A percentile compares a stretch with the other conserved stretches of the same genome.
These are phyloP conservation scores for Hepsetus odoe DNA, from an alignment of 2,113 vertebrate genomes.

Conservation along the genomic window DNA sequence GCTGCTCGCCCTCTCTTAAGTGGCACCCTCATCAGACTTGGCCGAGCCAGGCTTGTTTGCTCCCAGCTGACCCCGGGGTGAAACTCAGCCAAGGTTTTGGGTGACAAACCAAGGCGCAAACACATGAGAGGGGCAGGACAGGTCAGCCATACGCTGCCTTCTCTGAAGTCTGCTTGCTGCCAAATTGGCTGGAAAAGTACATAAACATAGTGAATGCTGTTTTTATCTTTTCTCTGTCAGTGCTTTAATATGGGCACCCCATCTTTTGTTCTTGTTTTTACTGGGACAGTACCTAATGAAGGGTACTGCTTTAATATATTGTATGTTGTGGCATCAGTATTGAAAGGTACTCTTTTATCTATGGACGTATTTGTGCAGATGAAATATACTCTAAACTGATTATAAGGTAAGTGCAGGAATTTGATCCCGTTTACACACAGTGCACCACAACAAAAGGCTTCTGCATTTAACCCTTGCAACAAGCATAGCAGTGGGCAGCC, in stretches of 20 bases:
- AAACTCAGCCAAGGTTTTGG: conserved; percentile 58
- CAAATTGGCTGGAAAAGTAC: conserved; percentile 55
- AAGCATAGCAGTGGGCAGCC: too few species aligned
- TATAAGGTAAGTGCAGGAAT: too few species aligned
- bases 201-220: conserved; percentile 40
- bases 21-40: conserved; percentile 46
- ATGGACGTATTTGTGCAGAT: too few species aligned
- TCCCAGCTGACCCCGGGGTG: conserved; percentile 55
- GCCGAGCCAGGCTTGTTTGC: conserved; percentile 51
- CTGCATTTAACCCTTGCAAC: too few species aligned
- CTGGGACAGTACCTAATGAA: background rate
- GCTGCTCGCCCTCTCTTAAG: conserved; percentile 26
- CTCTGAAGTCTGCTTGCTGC: conserved; percentile 43
- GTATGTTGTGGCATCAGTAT: background rate
- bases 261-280: conserved; percentile 7
- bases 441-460: too few species aligned
- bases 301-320: background rate
- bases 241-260: background rate
- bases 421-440: too few species aligned
- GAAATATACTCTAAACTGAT: too few species aligned
- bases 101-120: conserved; percentile 55
- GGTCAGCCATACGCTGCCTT: conserved; percentile 53
- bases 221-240: conserved; percentile 17
- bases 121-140: conserved; percentile 45
- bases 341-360: too few species aligned